phyloP scores from a whole-genome alignment of 2,797 vertebrate genomes.

The Chromis chromis region DNA sequence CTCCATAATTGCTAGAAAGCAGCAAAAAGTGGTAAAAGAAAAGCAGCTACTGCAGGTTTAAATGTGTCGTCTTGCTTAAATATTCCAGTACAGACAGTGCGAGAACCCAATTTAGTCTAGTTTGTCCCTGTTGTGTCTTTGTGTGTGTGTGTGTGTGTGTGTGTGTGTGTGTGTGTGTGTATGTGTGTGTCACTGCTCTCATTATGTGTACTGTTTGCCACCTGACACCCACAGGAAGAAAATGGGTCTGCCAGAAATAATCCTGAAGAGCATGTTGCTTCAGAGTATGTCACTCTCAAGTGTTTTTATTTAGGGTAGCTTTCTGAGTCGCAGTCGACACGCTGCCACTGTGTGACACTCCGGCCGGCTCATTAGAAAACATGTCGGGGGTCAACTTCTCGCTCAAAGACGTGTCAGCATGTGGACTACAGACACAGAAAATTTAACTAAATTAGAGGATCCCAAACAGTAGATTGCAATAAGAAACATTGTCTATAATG shows the following conservation, averaged over 20 bases:
- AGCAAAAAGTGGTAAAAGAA: neutral
- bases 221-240: conserved; percentile 53
- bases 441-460: neutral
- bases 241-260: conserved; percentile 61
- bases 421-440: neutral
- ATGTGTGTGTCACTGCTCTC: conserved; percentile 39
- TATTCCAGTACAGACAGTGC: neutral
- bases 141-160: no score
- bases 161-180: conserved; percentile 20
- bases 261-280: conserved; percentile 38
- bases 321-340: conserved; percentile 2
- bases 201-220: conserved; percentile 60
- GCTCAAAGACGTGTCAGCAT: neutral
- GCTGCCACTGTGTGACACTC: neutral
- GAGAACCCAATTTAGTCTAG: conserved; percentile 15
- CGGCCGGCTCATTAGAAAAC: conserved; percentile 2
- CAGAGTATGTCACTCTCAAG: conserved; percentile 22
- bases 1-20: neutral
- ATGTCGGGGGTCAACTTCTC: neutral
- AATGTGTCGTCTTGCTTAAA: neutral
- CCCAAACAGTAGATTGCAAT: neutral
- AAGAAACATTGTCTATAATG: neutral
- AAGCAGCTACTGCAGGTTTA: neutral
- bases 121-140: conserved; percentile 6
- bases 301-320: conserved; percentile 22